A percentile compares a stretch with the other conserved stretches of the same genome.
phyloP scores from a whole-genome alignment of 2,888 invertebrate genomes.

The Mimumesa dahlbomi region DNA sequence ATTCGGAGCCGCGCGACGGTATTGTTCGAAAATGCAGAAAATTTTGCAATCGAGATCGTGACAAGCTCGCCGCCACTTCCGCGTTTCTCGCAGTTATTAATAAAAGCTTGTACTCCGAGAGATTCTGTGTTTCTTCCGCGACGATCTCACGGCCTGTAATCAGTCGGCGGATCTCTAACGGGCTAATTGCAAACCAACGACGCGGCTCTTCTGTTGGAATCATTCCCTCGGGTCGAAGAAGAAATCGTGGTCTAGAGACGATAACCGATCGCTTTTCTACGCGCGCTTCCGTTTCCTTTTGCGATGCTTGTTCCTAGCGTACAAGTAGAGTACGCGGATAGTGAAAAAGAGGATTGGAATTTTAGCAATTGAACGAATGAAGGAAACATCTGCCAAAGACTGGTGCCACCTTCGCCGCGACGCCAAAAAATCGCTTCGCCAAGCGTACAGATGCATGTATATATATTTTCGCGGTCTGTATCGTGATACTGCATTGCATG shows the following conservation, averaged over 20 bases:
- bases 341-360: too few species aligned
- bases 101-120: constrained; percentile 33
- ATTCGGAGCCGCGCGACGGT: background rate
- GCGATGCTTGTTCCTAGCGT: background rate
- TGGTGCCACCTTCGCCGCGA: background rate
- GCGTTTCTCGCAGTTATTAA: constrained; percentile 49
- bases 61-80: constrained; percentile 2
- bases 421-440: background rate
- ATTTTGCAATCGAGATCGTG: background rate
- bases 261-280: too few species aligned
- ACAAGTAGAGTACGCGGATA: too few species aligned
- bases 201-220: constrained; percentile 7
- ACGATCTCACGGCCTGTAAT: constrained; percentile 52
- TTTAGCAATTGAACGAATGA: too few species aligned
- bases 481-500: constrained; percentile 41
- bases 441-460: too few species aligned
- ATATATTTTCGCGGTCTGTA: constrained; percentile 23
- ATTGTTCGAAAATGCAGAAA: background rate
- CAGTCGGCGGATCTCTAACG: constrained; percentile 50
- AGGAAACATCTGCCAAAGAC: too few species aligned
- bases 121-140: constrained; percentile 31
- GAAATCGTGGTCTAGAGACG: too few species aligned
- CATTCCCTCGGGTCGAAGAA: too few species aligned
- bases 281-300: too few species aligned
- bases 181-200: constrained; percentile 63